Conservation (phyloP, 2,888 invertebrate species). For the Acleris emargana region DNA sequence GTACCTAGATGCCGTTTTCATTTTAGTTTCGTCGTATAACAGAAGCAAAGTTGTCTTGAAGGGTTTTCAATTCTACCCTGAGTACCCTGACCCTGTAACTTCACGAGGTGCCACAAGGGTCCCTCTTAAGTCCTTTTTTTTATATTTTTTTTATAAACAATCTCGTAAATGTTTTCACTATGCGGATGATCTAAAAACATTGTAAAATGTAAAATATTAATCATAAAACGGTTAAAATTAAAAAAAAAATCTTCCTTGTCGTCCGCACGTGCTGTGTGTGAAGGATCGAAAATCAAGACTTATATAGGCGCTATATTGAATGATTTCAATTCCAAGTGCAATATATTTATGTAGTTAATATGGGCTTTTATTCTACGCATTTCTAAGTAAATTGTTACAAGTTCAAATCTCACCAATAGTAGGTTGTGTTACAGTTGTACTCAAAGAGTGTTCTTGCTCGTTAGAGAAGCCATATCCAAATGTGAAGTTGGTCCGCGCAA, state of each 20-base stretch:
- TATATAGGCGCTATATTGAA: background rate
- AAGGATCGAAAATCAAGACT: background rate
- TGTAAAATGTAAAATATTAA: no score
- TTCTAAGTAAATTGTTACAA: no score
- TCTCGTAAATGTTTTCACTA: background rate
- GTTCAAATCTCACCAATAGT: constrained; percentile 6
- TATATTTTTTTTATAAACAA: background rate
- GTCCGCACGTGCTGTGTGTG: no score
- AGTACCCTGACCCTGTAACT: background rate
- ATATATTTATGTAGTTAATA: background rate
- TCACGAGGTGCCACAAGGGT: background rate
- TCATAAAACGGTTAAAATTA: no score
- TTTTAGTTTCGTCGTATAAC: background rate
- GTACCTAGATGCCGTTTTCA: background rate
- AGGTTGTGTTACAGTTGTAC: constrained; percentile 14
- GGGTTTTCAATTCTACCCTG: background rate
- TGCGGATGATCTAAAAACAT: background rate
- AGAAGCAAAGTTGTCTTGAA: background rate
- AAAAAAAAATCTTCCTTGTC: no score
- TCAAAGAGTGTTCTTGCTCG: constrained; percentile 29
- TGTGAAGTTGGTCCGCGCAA: constrained; percentile 42
- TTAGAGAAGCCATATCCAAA: constrained; percentile 41
- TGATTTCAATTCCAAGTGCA: background rate
- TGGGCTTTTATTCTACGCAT: background rate
- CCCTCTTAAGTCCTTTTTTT: background rate